phyloP scores from a whole-genome alignment of 2,797 vertebrate genomes.

The Jordanella pulchra region DNA sequence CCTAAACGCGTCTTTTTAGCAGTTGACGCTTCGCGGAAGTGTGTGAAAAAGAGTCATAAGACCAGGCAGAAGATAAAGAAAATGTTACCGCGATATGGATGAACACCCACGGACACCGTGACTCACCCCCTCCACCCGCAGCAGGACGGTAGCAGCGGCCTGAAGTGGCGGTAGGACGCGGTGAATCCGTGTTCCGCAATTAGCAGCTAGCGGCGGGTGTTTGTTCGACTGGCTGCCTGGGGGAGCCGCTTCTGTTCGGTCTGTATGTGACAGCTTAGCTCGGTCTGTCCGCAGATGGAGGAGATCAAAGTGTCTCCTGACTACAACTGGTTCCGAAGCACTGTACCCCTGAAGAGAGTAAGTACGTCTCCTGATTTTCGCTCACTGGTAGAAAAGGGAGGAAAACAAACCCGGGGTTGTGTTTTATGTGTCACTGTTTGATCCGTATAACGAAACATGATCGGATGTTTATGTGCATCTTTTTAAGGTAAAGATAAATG shows the following conservation, averaged over 20 bases:
- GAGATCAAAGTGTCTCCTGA: slow-evolving; percentile 98
- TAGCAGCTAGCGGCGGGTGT: slow-evolving; percentile 14
- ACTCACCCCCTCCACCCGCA: slow-evolving; percentile 20
- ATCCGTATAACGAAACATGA: not conserved
- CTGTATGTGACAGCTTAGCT: not conserved
- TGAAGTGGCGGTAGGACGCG: not conserved
- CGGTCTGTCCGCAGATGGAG: slow-evolving; percentile 85
- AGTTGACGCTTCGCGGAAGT: slow-evolving; percentile 57
- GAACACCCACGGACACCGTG: slow-evolving; percentile 29
- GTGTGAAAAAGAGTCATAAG: slow-evolving; percentile 58
- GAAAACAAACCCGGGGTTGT: not conserved
- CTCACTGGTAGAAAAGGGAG: not conserved
- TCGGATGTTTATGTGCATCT: not conserved
- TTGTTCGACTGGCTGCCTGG: not conserved
- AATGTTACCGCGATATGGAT: slow-evolving; percentile 49
- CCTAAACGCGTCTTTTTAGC: not conserved
- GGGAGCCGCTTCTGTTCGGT: not conserved
- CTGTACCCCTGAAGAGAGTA: slow-evolving; percentile 96
- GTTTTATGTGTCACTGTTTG: not conserved
- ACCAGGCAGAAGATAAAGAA: slow-evolving; percentile 33
- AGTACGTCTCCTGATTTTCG: slow-evolving; percentile 39
- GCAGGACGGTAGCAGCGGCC: slow-evolving; percentile 30
- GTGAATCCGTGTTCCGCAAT: not conserved
- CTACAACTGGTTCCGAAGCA: slow-evolving; percentile 99
- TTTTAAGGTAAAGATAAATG: too few species aligned